Evolutionary conservation across 2,888 invertebrate genomes (phyloP), one percentile per base, ranked within the genome.

Genomic region (Pelosia muscerda): DNA sequence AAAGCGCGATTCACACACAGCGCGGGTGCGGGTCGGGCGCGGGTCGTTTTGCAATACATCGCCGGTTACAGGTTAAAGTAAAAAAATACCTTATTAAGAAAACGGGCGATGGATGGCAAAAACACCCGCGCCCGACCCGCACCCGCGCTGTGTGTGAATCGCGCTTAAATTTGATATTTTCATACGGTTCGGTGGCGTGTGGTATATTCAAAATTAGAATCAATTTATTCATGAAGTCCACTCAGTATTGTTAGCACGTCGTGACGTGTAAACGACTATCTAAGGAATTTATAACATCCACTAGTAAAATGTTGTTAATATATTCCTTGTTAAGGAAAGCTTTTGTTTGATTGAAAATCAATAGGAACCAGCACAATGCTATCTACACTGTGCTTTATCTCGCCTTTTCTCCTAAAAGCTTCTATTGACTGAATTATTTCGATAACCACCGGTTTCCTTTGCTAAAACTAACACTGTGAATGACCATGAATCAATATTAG

Each of bases 381-480:
- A 73, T 64, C 31, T 54, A 10, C 49, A 60, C 55, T 2, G 34
- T 42, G 26, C 56, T 26, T 71, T 76, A 72, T 75, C 71, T 69
- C 65, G 65, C 60, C 73, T 65, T 54, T 72, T 69, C 63, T 69
- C 55, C 66, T 67, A 56, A 57, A 69, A 77, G 77, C 79, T 68
- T 73, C 75, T 73, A 73, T 79, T 67, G 69, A 74, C 72, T 19
- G 49, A 79, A 76, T 76, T 75, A 79, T 79, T 74, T 60, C 72
- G 74, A 76, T 78, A 79, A 80, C 75, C 71, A 77, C 74, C 68
- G 69, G 78, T 78, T 79, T 79, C 77, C 75, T 79, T 83, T 82
- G 83, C 74, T 59, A 83, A 87, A 86, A 82, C 79, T 88, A 81
- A 89, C 88, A 82, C 85, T 71, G 74, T 75, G 75, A 67, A 78